Conservation (phyloP, 2,888 invertebrate genomes). For the Caenorhabditis sp. region DNA sequence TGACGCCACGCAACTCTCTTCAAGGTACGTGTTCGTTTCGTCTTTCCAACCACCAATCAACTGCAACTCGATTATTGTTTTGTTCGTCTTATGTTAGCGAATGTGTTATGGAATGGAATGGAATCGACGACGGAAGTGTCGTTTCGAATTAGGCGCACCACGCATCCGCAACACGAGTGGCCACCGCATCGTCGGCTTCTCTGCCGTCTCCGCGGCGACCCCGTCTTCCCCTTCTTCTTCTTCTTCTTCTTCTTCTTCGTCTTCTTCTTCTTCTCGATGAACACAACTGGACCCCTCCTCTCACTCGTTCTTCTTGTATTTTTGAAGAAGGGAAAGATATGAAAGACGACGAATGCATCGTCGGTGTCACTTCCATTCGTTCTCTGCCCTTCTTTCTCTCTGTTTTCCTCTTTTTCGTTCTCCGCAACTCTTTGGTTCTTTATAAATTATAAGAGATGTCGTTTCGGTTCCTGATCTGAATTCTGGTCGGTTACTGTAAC, state of each 20-base stretch:
- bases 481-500: background rate
- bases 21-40: conserved; percentile 29
- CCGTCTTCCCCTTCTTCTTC: too few species aligned
- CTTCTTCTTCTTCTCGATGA: conserved; percentile 33
- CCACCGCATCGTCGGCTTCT: conserved; percentile 26
- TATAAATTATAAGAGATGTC: conserved; percentile 1
- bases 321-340: conserved; percentile 42
- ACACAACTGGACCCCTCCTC: conserved; percentile 45
- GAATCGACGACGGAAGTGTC: conserved; percentile 56
- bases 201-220: conserved; percentile 12
- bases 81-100: conserved; percentile 9
- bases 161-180: conserved; percentile 18
- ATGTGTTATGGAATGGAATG: conserved; percentile 34
- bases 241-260: too few species aligned
- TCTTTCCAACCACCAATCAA: too few species aligned
- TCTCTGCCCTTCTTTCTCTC: too few species aligned
- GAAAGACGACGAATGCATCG: conserved; percentile 25
- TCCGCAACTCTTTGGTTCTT: too few species aligned
- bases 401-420: conserved; percentile 8
- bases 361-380: conserved; percentile 33
- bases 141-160: conserved; percentile 55
- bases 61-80: conserved; percentile 24
- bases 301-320: conserved; percentile 46
- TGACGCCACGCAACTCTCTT: conserved; percentile 15
- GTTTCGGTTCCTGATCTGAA: conserved; percentile 12